Percentiles rank a stretch among this genome's conserved stretches.
phyloP scores from a whole-genome alignment of 2,888 invertebrate species.

The Uloborus plumipes region DNA sequence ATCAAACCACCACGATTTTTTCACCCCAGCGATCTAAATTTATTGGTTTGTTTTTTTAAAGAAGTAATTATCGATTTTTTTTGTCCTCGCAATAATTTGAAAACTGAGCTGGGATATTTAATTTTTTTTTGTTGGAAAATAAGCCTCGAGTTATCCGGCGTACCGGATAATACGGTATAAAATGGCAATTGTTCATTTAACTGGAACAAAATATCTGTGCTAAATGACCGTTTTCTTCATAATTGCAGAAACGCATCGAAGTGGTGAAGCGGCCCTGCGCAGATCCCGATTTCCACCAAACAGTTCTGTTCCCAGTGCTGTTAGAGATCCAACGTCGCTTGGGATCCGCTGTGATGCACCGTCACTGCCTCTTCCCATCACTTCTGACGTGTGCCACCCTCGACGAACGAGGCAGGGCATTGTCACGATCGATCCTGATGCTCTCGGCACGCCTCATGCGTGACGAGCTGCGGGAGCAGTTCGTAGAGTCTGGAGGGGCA shows the following conservation, averaged over 20 bases:
- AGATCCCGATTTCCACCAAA: conserved; percentile 15
- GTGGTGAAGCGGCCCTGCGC: conserved; percentile 15
- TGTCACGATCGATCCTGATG: conserved; percentile 17
- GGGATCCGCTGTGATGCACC: conserved; percentile 8
- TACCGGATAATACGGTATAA: too few relatives aligned
- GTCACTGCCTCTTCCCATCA: conserved; percentile 15
- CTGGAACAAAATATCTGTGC: too few relatives aligned
- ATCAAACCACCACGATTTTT: too few relatives aligned
- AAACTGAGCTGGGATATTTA: too few relatives aligned
- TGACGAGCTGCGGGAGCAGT: conserved; percentile 23
- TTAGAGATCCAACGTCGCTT: conserved; percentile 12
- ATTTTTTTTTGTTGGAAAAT: too few relatives aligned
- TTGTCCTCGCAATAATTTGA: too few relatives aligned
- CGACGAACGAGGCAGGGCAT: conserved; percentile 10
- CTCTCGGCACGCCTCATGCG: conserved; percentile 32
- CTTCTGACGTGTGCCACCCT: conserved; percentile 16
- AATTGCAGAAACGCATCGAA: conserved; percentile 27
- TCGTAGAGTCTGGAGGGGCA: not conserved
- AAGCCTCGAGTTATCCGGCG: too few relatives aligned
- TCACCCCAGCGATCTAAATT: too few relatives aligned
- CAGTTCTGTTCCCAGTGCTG: conserved; percentile 26
- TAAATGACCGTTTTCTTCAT: not conserved
- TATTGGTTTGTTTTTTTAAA: too few relatives aligned
- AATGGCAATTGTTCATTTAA: too few relatives aligned
- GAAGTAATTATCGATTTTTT: too few relatives aligned